Percentiles rank a stretch among this genome's conserved stretches.
Conservation (phyloP, 2,113 vertebrate genomes). For the Ciconia stormi region DNA sequence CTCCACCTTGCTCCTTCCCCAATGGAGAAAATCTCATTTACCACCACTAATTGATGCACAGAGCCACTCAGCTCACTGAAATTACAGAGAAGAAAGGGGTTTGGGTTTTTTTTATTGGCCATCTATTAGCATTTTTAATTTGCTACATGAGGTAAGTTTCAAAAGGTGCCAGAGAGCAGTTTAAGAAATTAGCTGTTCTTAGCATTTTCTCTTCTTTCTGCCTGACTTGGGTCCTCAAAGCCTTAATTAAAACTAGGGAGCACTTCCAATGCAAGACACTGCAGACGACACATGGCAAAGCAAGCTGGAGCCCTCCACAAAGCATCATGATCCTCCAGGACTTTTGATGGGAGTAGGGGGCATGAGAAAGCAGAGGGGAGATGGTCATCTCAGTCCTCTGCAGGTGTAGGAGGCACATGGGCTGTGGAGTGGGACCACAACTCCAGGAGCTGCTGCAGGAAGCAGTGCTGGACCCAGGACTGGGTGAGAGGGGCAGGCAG, state of each 20-base stretch:
- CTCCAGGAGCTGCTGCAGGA: neutral
- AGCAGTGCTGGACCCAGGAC: neutral
- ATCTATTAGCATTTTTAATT: constrained; percentile 70
- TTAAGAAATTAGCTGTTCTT: constrained; percentile 68
- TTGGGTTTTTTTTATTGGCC: constrained; percentile 1
- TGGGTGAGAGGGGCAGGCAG: neutral
- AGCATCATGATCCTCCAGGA: neutral
- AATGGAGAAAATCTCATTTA: constrained; percentile 23
- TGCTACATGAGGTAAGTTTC: constrained; percentile 68
- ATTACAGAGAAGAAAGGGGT: constrained; percentile 31
- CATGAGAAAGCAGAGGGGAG: neutral
- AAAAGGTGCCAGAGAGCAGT: constrained; percentile 63
- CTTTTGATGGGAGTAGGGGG: neutral
- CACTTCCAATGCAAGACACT: neutral
- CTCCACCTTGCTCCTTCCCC: neutral
- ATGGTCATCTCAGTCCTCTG: neutral
- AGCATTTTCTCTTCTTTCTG: constrained; percentile 42
- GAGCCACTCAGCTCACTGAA: constrained; percentile 39
- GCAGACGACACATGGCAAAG: neutral
- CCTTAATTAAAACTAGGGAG: constrained; percentile 51
- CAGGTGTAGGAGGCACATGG: neutral
- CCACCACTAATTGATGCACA: constrained; percentile 32
- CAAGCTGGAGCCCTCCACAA: neutral
- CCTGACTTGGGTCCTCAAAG: constrained; percentile 27
- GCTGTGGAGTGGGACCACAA: neutral